Evolutionary conservation across 2,797 vertebrate genomes (phyloP).

Genomic region (Poliocrania exsul): DNA sequence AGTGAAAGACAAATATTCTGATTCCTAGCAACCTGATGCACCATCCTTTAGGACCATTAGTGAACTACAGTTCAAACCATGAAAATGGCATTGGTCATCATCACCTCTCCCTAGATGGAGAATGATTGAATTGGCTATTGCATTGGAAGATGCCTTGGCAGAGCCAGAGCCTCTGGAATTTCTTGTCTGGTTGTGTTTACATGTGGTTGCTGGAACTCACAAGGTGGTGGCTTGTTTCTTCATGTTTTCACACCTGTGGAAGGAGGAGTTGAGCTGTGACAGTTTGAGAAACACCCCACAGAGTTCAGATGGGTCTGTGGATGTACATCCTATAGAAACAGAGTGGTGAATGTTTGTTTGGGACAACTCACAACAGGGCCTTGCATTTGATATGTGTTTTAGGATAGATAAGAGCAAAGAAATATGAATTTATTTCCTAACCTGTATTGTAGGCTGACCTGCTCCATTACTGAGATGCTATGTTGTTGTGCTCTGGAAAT

Average conservation of each 20-base stretch:
- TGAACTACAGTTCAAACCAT: background rate
- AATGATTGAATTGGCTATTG: background rate
- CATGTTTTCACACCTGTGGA: background rate
- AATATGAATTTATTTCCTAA: background rate
- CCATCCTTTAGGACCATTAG: background rate
- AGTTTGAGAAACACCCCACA: background rate
- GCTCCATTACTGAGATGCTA: background rate
- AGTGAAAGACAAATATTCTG: background rate
- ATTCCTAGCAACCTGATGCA: background rate
- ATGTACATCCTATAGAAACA: background rate
- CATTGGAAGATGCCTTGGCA: background rate
- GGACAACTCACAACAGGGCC: background rate
- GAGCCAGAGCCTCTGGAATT: background rate
- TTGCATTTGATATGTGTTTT: background rate
- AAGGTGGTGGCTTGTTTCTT: background rate
- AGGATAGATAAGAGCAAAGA: background rate
- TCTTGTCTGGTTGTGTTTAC: background rate
- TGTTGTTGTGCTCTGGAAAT: background rate
- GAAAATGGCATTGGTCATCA: background rate
- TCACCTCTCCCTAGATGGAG: background rate
- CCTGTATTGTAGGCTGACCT: background rate
- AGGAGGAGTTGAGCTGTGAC: background rate
- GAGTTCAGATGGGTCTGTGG: background rate
- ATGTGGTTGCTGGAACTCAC: background rate
- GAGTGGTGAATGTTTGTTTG: fast-evolving